phyloP scores from a whole-genome alignment of 2,113 vertebrate genomes.

The Centropus unirufus region DNA sequence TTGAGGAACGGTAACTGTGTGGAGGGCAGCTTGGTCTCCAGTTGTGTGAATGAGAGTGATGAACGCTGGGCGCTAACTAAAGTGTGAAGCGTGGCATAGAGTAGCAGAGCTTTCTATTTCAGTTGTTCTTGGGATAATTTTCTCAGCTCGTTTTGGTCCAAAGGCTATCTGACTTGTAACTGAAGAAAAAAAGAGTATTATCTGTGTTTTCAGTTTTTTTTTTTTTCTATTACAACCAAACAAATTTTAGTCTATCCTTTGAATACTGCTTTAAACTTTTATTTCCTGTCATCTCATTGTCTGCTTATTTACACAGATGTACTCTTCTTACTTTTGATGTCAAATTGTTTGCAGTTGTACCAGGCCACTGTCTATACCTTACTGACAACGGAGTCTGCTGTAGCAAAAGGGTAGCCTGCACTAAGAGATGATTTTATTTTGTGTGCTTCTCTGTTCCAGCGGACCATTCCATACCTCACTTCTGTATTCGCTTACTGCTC shows the following conservation, averaged over 20 bases:
- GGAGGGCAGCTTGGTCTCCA: not conserved
- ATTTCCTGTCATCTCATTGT: not conserved
- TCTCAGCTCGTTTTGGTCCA: not conserved
- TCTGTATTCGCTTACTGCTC: not conserved
- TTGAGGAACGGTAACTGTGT: not conserved
- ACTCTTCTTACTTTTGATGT: not conserved
- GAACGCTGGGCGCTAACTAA: rapidly evolving
- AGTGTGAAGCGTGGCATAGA: not conserved
- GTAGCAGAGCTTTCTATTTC: not conserved
- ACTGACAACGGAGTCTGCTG: not conserved
- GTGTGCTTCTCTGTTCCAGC: not conserved
- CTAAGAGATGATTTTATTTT: not conserved
- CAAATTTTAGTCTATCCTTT: not conserved
- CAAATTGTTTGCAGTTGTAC: not conserved
- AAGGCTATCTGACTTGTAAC: not conserved
- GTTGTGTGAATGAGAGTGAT: not conserved
- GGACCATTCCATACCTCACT: not conserved
- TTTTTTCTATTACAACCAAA: not conserved
- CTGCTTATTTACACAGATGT: not conserved
- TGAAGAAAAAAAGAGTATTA: not conserved
- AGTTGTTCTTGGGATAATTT: not conserved
- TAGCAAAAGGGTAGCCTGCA: not conserved
- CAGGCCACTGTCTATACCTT: not conserved
- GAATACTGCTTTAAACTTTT: not conserved
- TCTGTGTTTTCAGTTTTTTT: not conserved